phyloP scores from a whole-genome alignment of 64 coral and sea anemone genomes.

The Trachythela sp. region DNA sequence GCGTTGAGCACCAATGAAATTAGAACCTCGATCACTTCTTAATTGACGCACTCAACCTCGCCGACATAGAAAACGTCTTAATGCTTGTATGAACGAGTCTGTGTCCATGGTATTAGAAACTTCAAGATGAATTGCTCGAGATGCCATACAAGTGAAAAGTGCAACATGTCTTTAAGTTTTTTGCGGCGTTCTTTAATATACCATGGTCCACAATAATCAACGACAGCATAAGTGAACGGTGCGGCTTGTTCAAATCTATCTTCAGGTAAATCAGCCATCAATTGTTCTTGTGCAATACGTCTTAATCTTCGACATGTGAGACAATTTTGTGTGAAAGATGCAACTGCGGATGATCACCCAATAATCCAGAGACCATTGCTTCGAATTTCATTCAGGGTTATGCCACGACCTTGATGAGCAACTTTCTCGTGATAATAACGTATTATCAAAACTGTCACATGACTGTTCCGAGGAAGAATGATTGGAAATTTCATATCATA shows the following conservation, averaged over 20 bases:
- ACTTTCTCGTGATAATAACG: neutral
- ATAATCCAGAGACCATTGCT: slow-evolving; percentile 32
- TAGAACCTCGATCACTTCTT: slow-evolving; percentile 40
- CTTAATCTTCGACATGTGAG: neutral
- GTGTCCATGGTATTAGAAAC: neutral
- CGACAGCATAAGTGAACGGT: slow-evolving; percentile 4
- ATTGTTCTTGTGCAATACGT: neutral
- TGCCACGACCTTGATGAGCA: slow-evolving; percentile 19
- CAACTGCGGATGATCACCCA: slow-evolving; percentile 27
- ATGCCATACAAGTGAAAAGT: slow-evolving; percentile 17
- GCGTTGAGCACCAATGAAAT: slow-evolving; percentile 27
- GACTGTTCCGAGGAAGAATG: slow-evolving; percentile 15
- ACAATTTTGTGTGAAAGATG: neutral
- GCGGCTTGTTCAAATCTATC: neutral
- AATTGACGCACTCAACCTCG: slow-evolving; percentile 35
- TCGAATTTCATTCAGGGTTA: slow-evolving; percentile 32
- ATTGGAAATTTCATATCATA: slow-evolving; percentile 13
- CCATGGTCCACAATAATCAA: no score
- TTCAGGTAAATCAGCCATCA: slow-evolving; percentile 9
- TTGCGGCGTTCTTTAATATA: slow-evolving; percentile 37
- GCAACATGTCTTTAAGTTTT: slow-evolving; percentile 7
- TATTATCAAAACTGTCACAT: slow-evolving; percentile 4
- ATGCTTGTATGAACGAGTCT: slow-evolving; percentile 47
- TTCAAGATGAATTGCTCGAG: neutral
- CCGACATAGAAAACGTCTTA: slow-evolving; percentile 27